Percentiles rank a stretch among this genome's conserved stretches.
Evolutionary conservation across 1,140 invertebrate genomes (phyloP).

Genomic region (Nebria ingens): DNA sequence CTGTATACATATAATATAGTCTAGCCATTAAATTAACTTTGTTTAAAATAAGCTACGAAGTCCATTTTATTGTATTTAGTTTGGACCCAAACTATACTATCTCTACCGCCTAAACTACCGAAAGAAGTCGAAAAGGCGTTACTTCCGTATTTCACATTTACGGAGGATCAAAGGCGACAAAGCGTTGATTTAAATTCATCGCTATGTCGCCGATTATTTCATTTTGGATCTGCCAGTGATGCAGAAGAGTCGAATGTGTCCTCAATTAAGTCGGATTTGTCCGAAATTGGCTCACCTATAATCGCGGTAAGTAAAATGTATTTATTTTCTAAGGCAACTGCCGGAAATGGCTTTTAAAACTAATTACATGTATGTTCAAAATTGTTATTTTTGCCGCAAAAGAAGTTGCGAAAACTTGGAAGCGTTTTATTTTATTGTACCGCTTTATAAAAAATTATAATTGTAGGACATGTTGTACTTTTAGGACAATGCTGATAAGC

Average conservation of each 20-base stretch:
- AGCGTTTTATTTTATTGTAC: too few species aligned
- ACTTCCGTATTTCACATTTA: slow-evolving; percentile 48
- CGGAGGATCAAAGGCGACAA: slow-evolving; percentile 23
- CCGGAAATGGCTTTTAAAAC: too few species aligned
- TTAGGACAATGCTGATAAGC: background rate
- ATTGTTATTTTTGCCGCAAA: too few species aligned
- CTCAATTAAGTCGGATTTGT: background rate
- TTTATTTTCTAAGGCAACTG: too few species aligned
- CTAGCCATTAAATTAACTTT: background rate
- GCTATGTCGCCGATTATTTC: slow-evolving; percentile 23
- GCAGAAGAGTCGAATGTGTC: slow-evolving; percentile 14
- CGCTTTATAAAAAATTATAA: too few species aligned
- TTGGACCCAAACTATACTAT: slow-evolving; percentile 47
- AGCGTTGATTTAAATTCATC: slow-evolving; percentile 11
- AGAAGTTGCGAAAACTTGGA: too few species aligned
- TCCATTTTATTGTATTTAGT: slow-evolving; percentile 28
- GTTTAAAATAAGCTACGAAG: background rate
- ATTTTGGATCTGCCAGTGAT: slow-evolving; percentile 17
- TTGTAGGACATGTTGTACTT: too few species aligned
- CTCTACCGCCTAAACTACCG: slow-evolving; percentile 44
- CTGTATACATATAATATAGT: too few species aligned
- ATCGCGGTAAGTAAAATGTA: background rate
- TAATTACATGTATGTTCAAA: too few species aligned
- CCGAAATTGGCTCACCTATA: background rate
- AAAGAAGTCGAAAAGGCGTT: slow-evolving; percentile 45